Evolutionary conservation across 1,140 invertebrate genomes (phyloP).

Genomic region (Vanessa tameamea): DNA sequence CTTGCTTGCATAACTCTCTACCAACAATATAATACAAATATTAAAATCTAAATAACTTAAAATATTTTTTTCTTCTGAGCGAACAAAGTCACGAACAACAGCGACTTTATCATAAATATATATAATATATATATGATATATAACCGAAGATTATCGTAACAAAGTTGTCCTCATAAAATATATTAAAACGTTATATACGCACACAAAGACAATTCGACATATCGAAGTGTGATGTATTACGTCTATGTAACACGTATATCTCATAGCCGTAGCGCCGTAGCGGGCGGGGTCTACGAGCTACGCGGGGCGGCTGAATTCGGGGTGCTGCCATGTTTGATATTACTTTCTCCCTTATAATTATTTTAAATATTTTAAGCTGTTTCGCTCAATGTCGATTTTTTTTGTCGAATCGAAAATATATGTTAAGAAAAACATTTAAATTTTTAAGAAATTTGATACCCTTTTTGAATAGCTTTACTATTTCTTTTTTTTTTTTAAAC

Average conservation of each 20-base stretch:
- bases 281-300: constrained; percentile 68
- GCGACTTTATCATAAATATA: too few species aligned
- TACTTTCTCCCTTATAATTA: constrained; percentile 22
- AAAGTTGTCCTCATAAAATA: background rate
- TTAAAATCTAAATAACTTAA: too few species aligned
- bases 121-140: background rate
- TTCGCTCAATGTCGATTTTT: background rate
- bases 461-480: too few species aligned
- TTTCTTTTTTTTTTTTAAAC: too few species aligned
- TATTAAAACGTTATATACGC: constrained; percentile 1
- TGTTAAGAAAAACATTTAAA: too few species aligned
- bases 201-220: constrained; percentile 24
- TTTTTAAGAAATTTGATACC: too few species aligned
- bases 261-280: constrained; percentile 52
- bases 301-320: constrained; percentile 47
- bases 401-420: background rate
- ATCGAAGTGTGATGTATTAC: background rate
- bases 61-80: too few species aligned
- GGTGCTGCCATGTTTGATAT: constrained; percentile 47
- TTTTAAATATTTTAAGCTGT: background rate
- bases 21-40: too few species aligned
- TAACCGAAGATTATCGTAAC: background rate
- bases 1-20: too few species aligned
- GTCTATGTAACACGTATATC: constrained; percentile 36
- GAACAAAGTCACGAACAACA: too few species aligned